These are phyloP conservation scores for Trissonchulus sp. DNA, from an alignment of 2,888 invertebrate genomes.

Conservation along the genomic window DNA sequence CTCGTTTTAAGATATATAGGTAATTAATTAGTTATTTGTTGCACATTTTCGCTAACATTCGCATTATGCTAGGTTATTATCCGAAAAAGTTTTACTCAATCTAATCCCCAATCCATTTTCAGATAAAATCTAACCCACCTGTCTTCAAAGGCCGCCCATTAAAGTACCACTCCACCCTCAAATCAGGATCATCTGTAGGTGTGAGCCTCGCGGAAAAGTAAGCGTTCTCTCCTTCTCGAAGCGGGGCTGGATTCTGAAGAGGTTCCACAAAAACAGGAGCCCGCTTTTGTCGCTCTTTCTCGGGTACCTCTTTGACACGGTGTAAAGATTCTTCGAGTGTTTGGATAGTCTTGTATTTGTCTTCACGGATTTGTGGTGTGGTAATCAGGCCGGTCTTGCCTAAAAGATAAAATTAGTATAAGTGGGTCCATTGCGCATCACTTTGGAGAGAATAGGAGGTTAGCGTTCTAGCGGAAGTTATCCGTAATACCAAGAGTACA, in stretches of 20 bases:
- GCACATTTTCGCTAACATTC: too few relatives aligned
- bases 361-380: constrained; percentile 39
- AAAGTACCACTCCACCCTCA: constrained; percentile 69
- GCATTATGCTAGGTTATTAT: too few relatives aligned
- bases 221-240: constrained; percentile 46
- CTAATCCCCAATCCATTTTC: too few relatives aligned
- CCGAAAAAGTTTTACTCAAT: too few relatives aligned
- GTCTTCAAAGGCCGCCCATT: constrained; percentile 84
- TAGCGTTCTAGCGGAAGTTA: too few relatives aligned
- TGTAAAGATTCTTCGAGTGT: constrained; percentile 44
- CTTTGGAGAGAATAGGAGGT: too few relatives aligned
- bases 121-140: too few relatives aligned
- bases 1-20: too few relatives aligned
- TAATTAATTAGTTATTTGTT: too few relatives aligned
- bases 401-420: constrained; percentile 14
- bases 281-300: constrained; percentile 33
- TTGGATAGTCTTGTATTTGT: constrained; percentile 47
- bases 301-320: constrained; percentile 36
- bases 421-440: too few relatives aligned
- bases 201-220: constrained; percentile 44
- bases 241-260: constrained; percentile 44
- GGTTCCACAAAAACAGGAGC: constrained; percentile 50
- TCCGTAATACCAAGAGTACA: too few relatives aligned
- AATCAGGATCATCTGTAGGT: constrained; percentile 33
- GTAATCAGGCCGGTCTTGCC: constrained; percentile 46